These are phyloP conservation scores for Scatophagus argus DNA, from an alignment of 2,113 vertebrate species.

Conservation along the genomic window DNA sequence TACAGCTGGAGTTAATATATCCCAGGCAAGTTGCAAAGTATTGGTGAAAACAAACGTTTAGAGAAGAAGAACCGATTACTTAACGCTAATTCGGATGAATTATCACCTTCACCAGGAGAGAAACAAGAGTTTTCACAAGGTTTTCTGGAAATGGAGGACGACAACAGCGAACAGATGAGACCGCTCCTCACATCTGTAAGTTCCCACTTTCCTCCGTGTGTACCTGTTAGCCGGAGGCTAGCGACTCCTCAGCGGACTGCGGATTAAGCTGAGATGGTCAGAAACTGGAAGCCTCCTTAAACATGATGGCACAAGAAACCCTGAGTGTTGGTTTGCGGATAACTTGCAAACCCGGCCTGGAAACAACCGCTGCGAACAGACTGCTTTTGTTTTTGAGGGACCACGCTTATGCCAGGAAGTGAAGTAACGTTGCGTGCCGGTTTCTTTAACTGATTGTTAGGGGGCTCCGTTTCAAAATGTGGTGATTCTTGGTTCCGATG, in stretches of 20 bases:
- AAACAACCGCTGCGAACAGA: conserved; percentile 4
- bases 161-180: conserved; percentile 66
- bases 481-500: rapidly evolving
- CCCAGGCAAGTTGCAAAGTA: conserved; percentile 12
- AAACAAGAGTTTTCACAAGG: neutral
- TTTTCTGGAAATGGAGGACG: conserved; percentile 50
- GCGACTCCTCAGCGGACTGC: conserved; percentile 17
- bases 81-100: neutral
- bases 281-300: neutral
- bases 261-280: too few species aligned
- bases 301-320: neutral
- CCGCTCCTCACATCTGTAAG: conserved; percentile 76
- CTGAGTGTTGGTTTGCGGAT: neutral
- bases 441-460: neutral
- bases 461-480: rapidly evolving
- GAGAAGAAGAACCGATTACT: too few species aligned
- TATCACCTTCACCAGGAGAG: neutral
- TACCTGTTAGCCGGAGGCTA: conserved; percentile 57
- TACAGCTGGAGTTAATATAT: conserved; percentile 36
- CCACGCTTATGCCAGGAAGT: conserved; percentile 68
- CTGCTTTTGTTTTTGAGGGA: conserved; percentile 47
- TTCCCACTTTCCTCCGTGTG: conserved; percentile 4
- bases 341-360: neutral
- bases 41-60: neutral
- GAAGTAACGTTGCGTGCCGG: conserved; percentile 16